Conservation (phyloP, 2,888 invertebrate species). For the Thecocarcelia acutangulata region DNA sequence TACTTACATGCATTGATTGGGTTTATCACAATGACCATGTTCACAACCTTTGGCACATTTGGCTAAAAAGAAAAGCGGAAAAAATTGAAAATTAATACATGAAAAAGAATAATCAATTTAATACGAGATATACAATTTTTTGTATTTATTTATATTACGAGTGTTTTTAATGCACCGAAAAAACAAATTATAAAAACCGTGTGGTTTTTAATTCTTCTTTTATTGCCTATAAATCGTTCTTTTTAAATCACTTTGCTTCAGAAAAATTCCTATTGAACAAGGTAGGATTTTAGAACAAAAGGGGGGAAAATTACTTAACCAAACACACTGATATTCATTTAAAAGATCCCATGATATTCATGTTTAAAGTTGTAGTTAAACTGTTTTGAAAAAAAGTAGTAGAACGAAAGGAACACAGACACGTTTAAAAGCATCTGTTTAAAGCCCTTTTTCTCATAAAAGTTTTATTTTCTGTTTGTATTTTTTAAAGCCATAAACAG, state of each 20-base stretch:
- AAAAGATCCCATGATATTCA: conserved; percentile 66
- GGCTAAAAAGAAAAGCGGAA: conserved; percentile 88
- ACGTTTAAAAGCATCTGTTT: conserved; percentile 68
- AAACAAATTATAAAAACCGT: not conserved
- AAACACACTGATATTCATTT: conserved; percentile 15
- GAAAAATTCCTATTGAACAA: conserved; percentile 17
- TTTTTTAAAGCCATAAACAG: conserved; percentile 56
- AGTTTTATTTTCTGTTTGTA: not conserved
- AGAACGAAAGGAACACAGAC: conserved; percentile 48
- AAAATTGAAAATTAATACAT: conserved; percentile 26
- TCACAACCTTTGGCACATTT: conserved; percentile 96
- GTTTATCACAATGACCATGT: conserved; percentile 94
- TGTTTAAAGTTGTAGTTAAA: conserved; percentile 12
- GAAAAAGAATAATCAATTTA: not conserved
- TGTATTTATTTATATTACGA: not conserved
- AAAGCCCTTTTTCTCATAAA: conserved; percentile 55
- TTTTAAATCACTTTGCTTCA: not conserved
- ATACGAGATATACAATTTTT: not conserved
- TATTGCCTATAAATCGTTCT: conserved; percentile 2
- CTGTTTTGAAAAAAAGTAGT: conserved; percentile 7
- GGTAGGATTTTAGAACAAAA: conserved; percentile 78
- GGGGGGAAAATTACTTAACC: not conserved
- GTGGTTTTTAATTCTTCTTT: not conserved
- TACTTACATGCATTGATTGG: conserved; percentile 98
- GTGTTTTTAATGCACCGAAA: not conserved